Base-by-base conservation (phyloP, 1,140 invertebrate genomes). In the Eubasilissa regina region DNA sequence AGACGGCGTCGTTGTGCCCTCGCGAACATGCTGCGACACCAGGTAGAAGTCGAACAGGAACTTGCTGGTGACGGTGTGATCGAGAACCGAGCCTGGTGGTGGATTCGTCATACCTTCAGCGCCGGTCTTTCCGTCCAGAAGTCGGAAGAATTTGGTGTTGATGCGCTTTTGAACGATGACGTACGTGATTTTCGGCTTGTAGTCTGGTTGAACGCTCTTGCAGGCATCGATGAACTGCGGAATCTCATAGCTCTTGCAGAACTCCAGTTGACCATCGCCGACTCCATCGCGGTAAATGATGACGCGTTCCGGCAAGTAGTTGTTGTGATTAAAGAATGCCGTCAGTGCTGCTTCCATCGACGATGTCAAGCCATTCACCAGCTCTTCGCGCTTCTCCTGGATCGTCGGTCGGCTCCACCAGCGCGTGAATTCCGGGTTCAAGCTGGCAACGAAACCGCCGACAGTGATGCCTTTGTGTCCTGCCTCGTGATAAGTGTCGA, bases 11-110 rank as follows among this genome's bases (percentile, higher is more conserved):
- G 98, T 95, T 0, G 96, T 98, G 0, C 95, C 95, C 85, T 95
- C 91, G 55, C 92, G 89, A 6, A 96, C 94, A 83, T 93, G 91
- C 85, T 98, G 97, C 0, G 96, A 95, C 0, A 97, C 94, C 19
- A 99, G 89, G 84, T 95, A 96, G 86, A 97, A 99, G 85, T 99
- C 97, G 84, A 94, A 96, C 86, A 87, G 89, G 83, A n/a, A n/a
- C n/a, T 94, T 94, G 75, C 94, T 86, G 0, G 97, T 98, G 0
- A 98, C 91, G 13, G 93, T 90, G 81, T 95, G 93, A 86, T 98
- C 97, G 0, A 97, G 92, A 13, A 98, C 90, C 0, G 96, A 97
- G n/a, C 97, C 97, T 0, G 97, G 93, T 1, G 88, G 87, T 0
- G 97, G 96, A 87, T 98, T 98, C n/a, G n/a, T n/a, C n/a, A n/a